Percentiles rank a stretch among this genome's conserved stretches.
These are phyloP conservation scores for Cheiracanthium punctorium DNA, from an alignment of 2,888 invertebrate genomes.

Conservation along the genomic window DNA sequence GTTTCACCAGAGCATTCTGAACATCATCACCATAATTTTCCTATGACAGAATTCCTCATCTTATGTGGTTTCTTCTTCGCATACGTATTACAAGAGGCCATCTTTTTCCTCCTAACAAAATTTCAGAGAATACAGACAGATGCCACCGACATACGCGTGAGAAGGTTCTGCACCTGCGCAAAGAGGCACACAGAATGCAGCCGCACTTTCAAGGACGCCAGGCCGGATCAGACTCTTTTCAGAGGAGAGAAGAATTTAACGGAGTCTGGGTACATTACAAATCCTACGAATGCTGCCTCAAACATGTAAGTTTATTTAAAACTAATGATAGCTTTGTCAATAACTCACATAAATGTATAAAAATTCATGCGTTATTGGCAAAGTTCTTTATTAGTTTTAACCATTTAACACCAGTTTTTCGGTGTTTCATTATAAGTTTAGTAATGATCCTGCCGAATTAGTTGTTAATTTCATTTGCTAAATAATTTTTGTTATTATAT, in stretches of 20 bases:
- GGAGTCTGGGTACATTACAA: neutral
- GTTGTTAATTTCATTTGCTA: too few relatives aligned
- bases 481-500: too few relatives aligned
- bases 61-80: slow-evolving; percentile 86
- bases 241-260: slow-evolving; percentile 22
- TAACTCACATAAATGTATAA: too few relatives aligned
- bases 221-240: slow-evolving; percentile 37
- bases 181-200: slow-evolving; percentile 59
- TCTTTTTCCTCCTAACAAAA: slow-evolving; percentile 27
- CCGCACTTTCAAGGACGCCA: slow-evolving; percentile 45
- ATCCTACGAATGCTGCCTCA: neutral
- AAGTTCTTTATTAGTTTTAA: too few relatives aligned
- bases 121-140: neutral
- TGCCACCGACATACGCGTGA: neutral
- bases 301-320: neutral
- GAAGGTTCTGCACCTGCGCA: slow-evolving; percentile 47
- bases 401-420: too few relatives aligned
- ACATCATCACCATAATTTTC: slow-evolving; percentile 77
- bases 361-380: too few relatives aligned
- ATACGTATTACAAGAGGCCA: slow-evolving; percentile 84
- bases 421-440: too few relatives aligned
- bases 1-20: neutral
- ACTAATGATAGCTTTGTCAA: too few relatives aligned
- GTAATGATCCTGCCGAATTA: too few relatives aligned
- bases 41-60: slow-evolving; percentile 83